Base-by-base conservation (phyloP, 2,888 invertebrate species). In the Cordilura impudica region DNA sequence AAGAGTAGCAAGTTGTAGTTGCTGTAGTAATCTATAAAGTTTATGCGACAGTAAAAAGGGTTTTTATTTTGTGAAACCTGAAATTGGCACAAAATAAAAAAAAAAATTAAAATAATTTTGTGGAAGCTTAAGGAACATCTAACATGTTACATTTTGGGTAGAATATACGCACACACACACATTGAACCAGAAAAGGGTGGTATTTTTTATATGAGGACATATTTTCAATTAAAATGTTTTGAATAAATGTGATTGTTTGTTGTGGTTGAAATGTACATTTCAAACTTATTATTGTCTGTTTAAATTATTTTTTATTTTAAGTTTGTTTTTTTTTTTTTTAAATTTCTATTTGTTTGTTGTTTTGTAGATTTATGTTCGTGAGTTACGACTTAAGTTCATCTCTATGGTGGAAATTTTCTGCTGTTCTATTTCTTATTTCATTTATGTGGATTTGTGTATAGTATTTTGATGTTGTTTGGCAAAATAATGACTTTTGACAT, bases 401-500 rank as follows among this genome's bases (percentile, higher is more conserved):
- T 61, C 5, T 14, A 39, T 51, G 35, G 12, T 51, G 35, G 12
- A 61, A 61, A 6, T 51, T 65, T 65, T 39, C 26, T 10, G 35
- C 26, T n/a, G 6, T 16, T 45, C 1, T 21, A 31, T 43, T 54
- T 39, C 53, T 26, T 58, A 12, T 43, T 23, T 21, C 21, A 14
- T 39, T 31, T 31, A 56, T 35, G 31, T 39, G n/a, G n/a, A 39
- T 60, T 65, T 8, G 47, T 58, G 39, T 65, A 49, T 39, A 26
- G 47, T 56, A 45, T n/a, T n/a, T n/a, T n/a, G 16, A 29, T 10
- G 23, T 23, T 72, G 39, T 49, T n/a, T 66, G 66, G 58, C 58
- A 60, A 66, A 60, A 58, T 65, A 66, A 73, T 73, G 66, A 73
- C 73, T 73, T 66, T 73, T 73, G 73, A 66, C 73, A 66, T 73